Evolutionary conservation across 1,140 invertebrate genomes (phyloP), one percentile per base, ranked within the genome.

Genomic region (Drosophila lini): DNA sequence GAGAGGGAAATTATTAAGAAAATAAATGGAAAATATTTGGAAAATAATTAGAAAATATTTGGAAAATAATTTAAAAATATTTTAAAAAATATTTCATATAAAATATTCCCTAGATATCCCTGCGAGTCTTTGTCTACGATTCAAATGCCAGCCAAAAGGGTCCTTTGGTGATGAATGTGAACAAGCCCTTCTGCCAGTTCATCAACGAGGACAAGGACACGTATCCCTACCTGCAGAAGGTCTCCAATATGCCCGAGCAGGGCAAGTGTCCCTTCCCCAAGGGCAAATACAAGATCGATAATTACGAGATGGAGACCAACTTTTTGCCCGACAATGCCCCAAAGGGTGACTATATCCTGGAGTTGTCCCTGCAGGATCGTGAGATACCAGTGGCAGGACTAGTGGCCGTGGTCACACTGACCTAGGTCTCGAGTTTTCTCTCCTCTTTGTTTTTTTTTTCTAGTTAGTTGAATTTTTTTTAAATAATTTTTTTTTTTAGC

Each of bases 171-270:
- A 74, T 90, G 78, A 84, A 80, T 36, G 45, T 90, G 34, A 64
- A 80, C 11, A 85, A 85, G 10, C 85, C 81, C 1, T 82, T 90
- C 56, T 90, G 85, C n/a, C 28, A 82, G 61, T 90, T 90, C 34
- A 16, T 90, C 47, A 90, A 74, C 13, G 85, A 90, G 58, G 85
- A 90, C 41, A 19, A 58, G 36, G 73, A 90, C 53, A 85, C 85
- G 0, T 90, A 90, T 90, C 85, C 85, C 0, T 38, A 74, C 34
- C 5, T 90, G 13, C 58, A 60, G 10, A 70, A 85, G 41, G 38
- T 45, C 8, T 90, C 86, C 36, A 64, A 76, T 48, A 19, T 90
- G 50, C 86, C 86, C 16, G 63, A 80, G 5, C 79, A 68, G 48
- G 82, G 60, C 15, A 53, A 38, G 0, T 90, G 86, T 13, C 86